phyloP scores from a whole-genome alignment of 1,140 invertebrate genomes.

The Diachasma alloeum region DNA sequence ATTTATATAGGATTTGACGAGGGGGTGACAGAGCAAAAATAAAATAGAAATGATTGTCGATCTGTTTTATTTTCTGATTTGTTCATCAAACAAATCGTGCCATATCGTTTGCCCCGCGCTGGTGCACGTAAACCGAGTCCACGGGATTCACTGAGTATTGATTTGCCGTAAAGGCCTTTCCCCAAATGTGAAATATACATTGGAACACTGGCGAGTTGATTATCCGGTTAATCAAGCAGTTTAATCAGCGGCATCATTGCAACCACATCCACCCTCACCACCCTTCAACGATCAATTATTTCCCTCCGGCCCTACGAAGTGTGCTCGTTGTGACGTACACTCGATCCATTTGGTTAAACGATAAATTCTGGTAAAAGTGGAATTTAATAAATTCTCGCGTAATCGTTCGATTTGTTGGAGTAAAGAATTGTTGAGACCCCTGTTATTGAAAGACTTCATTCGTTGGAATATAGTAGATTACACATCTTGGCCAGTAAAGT shows the following conservation, averaged over 20 bases:
- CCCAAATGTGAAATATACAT: background rate
- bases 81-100: background rate
- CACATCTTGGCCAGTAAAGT: no score
- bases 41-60: no score
- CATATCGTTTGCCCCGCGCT: background rate
- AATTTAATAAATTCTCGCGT: background rate
- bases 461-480: no score
- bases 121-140: background rate
- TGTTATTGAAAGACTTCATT: no score
- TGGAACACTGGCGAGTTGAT: slow-evolving; percentile 27
- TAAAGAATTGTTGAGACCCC: no score
- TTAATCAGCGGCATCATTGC: slow-evolving; percentile 41
- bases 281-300: slow-evolving; percentile 27
- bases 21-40: no score
- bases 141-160: background rate
- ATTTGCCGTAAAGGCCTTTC: background rate
- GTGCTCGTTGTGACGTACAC: background rate
- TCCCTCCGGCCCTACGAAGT: background rate
- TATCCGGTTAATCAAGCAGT: slow-evolving; percentile 37
- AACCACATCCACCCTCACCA: slow-evolving; percentile 29
- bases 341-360: slow-evolving; percentile 11
- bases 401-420: no score
- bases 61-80: background rate
- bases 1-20: no score
- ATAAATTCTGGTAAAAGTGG: background rate